These are phyloP conservation scores for Metacarcinus magister DNA, from an alignment of 2,888 invertebrate genomes.

Conservation along the genomic window DNA sequence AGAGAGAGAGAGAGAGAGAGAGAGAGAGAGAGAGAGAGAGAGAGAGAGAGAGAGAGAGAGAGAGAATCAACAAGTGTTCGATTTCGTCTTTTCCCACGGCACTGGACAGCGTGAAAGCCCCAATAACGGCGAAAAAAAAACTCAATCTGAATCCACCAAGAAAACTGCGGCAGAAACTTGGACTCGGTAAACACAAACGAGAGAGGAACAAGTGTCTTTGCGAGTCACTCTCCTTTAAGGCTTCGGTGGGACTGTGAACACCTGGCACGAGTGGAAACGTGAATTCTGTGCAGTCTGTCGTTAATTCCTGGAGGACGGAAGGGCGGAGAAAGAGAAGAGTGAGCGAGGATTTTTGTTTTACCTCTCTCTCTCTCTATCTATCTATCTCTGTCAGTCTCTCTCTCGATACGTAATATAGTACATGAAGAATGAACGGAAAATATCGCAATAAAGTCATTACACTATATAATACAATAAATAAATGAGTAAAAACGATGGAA, in stretches of 20 bases:
- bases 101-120: neutral
- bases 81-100: neutral
- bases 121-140: neutral
- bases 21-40: slow-evolving; percentile 39
- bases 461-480: too few species aligned
- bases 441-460: too few species aligned
- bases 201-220: neutral
- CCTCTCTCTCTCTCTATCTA: too few species aligned
- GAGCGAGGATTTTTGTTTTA: neutral
- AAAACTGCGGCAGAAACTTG: neutral
- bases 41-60: slow-evolving; percentile 39
- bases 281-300: neutral
- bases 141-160: neutral
- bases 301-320: neutral
- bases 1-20: neutral
- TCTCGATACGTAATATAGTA: too few species aligned
- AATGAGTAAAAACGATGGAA: too few species aligned
- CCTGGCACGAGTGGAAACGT: neutral
- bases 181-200: neutral
- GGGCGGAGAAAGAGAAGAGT: neutral
- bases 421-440: too few species aligned
- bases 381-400: too few species aligned
- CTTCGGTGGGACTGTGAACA: neutral
- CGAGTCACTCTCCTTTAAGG: neutral
- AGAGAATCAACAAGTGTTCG: slow-evolving; percentile 38